Evolutionary conservation across 2,113 vertebrate genomes (phyloP), one percentile per base, ranked within the genome.

Genomic region (Fregetta grallaria): DNA sequence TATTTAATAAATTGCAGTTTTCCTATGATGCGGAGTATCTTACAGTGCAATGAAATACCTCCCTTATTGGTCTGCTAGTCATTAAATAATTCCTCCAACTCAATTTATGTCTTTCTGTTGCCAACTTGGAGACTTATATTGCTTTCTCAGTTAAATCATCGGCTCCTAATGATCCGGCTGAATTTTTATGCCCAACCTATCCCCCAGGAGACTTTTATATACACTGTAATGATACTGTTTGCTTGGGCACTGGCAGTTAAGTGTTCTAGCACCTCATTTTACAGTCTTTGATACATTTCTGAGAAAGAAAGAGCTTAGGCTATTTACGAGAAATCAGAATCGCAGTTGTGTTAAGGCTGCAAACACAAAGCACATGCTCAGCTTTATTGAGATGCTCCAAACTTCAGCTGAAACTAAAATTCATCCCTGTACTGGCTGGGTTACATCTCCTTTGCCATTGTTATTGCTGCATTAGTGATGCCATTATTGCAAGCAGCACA

Each of bases 71-170:
- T 91, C 94, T 97, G 74, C 71, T 75, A 92, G 94, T 95, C 91
- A 92, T 95, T 95, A 95, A 97, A 88, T 95, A 96, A 96, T 95
- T 95, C 55, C 42, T 95, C 50, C 49, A 87, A 85, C 94, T 87
- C 81, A 47, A 42, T 95, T 97, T 95, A 97, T 97, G 87, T 89
- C 74, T 94, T 97, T 89, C 74, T 79, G 53, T 94, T 96, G 84
- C 97, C 95, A 94, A 34, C 89, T 92, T 68, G 66, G 86, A 91
- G 94, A 91, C 87, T 97, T 94, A 94, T 59, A 95, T 75, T 94
- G 77, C 87, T 95, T 95, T 95, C 84, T 95, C 74, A 61, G 80
- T 95, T 95, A 95, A 97, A 97, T 97, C 92, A 96, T 95, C 10
- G 2, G 26, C 84, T 94, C 80, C 89, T 97, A 97, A 97, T 97